Conservation (phyloP, 1,140 invertebrate species). For the Cardiocondyla obscurior region DNA sequence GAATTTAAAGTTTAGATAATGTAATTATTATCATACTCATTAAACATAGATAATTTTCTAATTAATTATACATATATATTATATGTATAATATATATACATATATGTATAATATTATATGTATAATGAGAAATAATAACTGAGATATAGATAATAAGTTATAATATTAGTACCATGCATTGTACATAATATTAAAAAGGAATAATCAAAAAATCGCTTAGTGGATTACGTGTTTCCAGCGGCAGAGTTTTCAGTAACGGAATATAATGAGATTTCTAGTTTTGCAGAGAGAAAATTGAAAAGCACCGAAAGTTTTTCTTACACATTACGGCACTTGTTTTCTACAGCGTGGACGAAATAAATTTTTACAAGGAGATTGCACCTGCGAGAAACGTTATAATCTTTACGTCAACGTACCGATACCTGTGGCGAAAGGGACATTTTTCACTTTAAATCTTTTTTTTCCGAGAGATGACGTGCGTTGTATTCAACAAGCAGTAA, state of each 20-base stretch:
- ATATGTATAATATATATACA: no score
- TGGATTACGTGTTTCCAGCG: not conserved
- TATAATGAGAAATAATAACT: no score
- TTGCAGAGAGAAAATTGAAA: not conserved
- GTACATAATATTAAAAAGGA: no score
- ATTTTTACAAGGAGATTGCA: constrained; percentile 35
- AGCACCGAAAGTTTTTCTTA: not conserved
- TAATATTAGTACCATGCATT: no score
- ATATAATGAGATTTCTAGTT: not conserved
- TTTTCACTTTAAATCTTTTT: constrained; percentile 45
- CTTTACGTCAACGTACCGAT: not conserved
- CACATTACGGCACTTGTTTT: not conserved
- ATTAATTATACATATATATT: constrained; percentile 25
- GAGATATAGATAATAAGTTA: no score
- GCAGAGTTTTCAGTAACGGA: not conserved
- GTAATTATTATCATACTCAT: not conserved
- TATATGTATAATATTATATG: no score
- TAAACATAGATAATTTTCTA: not conserved
- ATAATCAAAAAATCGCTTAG: not conserved
- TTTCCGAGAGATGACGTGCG: constrained; percentile 2
- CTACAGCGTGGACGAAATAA: not conserved
- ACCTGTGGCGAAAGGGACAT: not conserved
- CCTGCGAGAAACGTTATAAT: constrained; percentile 31
- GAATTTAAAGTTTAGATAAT: not conserved
- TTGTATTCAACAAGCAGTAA: constrained; percentile 31